Evolutionary conservation across 2,113 vertebrate genomes (phyloP).

Genomic region (Ptyas mucosa): DNA sequence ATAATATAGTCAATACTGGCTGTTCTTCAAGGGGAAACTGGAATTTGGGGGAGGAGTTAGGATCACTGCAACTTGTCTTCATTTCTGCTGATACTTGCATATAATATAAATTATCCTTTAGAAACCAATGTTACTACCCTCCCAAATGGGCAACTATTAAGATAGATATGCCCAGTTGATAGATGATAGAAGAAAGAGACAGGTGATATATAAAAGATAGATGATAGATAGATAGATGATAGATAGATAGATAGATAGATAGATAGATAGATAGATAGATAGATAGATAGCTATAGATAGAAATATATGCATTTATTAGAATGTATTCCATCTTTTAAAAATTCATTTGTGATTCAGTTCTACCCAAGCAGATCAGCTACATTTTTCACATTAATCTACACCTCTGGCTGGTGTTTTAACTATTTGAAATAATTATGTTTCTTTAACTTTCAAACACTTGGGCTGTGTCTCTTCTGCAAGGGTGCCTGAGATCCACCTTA

Average conservation of each 20-base stretch:
- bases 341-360: neutral
- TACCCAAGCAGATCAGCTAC: neutral
- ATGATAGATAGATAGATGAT: too few species aligned
- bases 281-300: neutral
- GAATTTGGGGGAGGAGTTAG: neutral
- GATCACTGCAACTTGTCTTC: neutral
- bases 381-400: neutral
- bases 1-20: neutral
- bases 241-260: too few species aligned
- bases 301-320: neutral
- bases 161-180: neutral
- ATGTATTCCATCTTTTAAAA: neutral
- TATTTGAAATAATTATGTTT: neutral
- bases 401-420: neutral
- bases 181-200: neutral
- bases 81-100: neutral
- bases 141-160: neutral
- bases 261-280: too few species aligned
- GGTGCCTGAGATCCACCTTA: neutral
- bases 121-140: neutral
- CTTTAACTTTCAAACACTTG: conserved; percentile 9
- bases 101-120: neutral
- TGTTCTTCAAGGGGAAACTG: neutral
- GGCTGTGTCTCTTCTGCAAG: neutral
- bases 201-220: too few species aligned